A percentile compares a stretch with the other conserved stretches of the same genome.
phyloP scores from a whole-genome alignment of 2,797 vertebrate species.

The Thamnophis elegans region DNA sequence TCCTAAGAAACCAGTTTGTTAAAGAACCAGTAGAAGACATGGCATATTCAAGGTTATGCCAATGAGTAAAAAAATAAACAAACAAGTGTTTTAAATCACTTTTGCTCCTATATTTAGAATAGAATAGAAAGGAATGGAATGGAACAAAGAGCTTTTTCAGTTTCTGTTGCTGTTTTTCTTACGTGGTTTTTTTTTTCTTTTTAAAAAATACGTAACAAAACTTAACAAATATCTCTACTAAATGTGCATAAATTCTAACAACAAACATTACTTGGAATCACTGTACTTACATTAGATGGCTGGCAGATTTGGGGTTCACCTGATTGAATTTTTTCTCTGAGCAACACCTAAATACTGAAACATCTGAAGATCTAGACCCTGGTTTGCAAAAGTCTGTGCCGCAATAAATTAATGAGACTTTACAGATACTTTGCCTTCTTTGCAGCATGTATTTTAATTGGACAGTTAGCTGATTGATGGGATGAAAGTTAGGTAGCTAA shows the following conservation, averaged over 20 bases:
- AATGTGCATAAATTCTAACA: background rate
- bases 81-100: too few relatives aligned
- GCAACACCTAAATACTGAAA: background rate
- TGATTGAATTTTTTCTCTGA: background rate
- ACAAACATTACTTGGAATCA: background rate
- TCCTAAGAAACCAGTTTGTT: background rate
- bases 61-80: background rate
- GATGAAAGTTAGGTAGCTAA: conserved; percentile 34
- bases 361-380: background rate
- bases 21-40: background rate
- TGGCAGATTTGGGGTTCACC: background rate
- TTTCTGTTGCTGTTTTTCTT: background rate
- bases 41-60: background rate
- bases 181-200: background rate
- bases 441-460: conserved; percentile 28
- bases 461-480: conserved; percentile 32
- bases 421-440: conserved; percentile 6
- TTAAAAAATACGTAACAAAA: background rate
- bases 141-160: background rate
- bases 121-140: too few relatives aligned
- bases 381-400: background rate
- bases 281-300: background rate
- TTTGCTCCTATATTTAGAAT: too few relatives aligned
- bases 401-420: conserved; percentile 15
- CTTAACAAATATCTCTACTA: background rate